Percentiles rank a stretch among this genome's conserved stretches.
Conservation (phyloP, 2,797 vertebrate species). For the Eospalax fontanierii region DNA sequence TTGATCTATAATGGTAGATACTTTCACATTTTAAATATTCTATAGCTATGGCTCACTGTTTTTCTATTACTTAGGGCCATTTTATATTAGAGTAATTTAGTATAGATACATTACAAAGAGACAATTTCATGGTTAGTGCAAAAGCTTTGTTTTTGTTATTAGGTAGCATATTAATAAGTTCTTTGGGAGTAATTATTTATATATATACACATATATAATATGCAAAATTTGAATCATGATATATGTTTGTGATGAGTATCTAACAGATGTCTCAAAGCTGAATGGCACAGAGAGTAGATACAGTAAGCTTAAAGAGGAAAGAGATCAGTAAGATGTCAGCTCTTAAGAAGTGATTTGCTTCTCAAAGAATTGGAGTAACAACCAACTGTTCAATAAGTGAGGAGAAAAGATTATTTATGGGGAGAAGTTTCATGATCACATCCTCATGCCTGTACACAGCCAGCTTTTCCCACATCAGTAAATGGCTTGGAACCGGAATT, state of each 20-base stretch:
- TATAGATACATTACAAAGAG: neutral
- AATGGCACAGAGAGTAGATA: neutral
- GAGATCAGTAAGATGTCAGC: neutral
- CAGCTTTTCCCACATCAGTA: neutral
- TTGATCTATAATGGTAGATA: neutral
- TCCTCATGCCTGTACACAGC: accelerated
- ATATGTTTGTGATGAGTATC: neutral
- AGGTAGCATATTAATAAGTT: neutral
- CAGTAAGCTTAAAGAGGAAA: neutral
- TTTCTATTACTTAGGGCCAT: neutral
- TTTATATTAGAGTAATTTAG: neutral
- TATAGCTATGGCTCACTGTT: neutral
- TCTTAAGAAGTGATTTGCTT: neutral
- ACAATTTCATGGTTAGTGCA: constrained; percentile 8
- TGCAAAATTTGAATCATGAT: neutral
- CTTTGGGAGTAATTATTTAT: neutral
- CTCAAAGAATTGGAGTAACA: neutral
- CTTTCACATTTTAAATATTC: neutral
- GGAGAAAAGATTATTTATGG: neutral
- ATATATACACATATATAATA: too few species aligned
- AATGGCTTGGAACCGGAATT: neutral
- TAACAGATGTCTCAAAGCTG: neutral
- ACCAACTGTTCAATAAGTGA: neutral
- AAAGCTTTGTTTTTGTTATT: neutral
- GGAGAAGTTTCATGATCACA: neutral